Percentiles rank a stretch among this genome's conserved stretches.
Evolutionary conservation across 2,888 invertebrate genomes (phyloP).

Genomic region (Cryptocephalus moraei): DNA sequence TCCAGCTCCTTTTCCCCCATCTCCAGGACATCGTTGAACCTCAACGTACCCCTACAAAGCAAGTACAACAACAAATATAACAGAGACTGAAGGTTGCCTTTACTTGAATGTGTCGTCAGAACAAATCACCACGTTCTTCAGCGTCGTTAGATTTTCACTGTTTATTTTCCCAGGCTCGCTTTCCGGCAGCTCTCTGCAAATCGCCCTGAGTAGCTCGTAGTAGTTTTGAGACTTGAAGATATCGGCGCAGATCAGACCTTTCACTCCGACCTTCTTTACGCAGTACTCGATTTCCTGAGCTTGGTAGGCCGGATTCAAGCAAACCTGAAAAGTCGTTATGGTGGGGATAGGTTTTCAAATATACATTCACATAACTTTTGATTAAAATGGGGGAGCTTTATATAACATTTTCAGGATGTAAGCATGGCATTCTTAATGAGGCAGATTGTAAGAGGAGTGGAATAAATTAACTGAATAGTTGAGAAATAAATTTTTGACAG

Average conservation of each 20-base stretch:
- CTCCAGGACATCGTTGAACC: no score
- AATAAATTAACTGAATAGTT: no score
- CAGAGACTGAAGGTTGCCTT: neutral
- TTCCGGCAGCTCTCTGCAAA: slow-evolving; percentile 48
- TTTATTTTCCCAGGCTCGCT: slow-evolving; percentile 41
- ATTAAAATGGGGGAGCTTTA: no score
- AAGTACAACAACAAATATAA: no score
- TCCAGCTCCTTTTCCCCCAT: no score
- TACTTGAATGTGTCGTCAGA: slow-evolving; percentile 45
- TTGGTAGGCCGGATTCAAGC: slow-evolving; percentile 68
- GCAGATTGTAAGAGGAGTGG: no score
- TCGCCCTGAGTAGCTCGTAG: slow-evolving; percentile 48
- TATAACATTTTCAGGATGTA: no score
- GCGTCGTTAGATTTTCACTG: slow-evolving; percentile 39
- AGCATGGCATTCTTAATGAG: no score
- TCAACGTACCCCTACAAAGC: no score
- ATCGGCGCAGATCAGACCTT: slow-evolving; percentile 55
- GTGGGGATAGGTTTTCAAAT: no score
- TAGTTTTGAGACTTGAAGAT: slow-evolving; percentile 54
- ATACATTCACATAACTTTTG: no score
- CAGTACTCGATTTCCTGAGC: slow-evolving; percentile 60
- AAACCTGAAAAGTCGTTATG: slow-evolving; percentile 52
- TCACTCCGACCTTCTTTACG: slow-evolving; percentile 58
- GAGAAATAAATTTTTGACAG: no score
- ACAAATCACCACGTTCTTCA: slow-evolving; percentile 48